phyloP scores from a whole-genome alignment of 2,113 vertebrate species.

The Thalassarche chlororhynchos region DNA sequence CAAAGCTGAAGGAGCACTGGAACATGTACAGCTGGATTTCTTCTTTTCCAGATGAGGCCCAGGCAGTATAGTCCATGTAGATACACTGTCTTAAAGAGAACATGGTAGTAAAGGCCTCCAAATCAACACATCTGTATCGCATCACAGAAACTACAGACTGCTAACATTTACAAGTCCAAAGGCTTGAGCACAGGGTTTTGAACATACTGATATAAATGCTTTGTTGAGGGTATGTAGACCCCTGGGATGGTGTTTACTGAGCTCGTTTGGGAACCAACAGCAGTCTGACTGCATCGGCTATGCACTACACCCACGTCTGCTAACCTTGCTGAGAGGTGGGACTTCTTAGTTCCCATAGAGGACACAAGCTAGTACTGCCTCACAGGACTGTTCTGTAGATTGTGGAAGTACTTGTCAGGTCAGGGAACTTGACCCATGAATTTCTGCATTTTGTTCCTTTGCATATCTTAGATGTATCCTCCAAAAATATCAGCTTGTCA shows the following conservation, averaged over 20 bases:
- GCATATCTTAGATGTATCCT: not conserved
- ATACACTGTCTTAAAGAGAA: not conserved
- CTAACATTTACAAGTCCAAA: not conserved
- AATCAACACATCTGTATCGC: not conserved
- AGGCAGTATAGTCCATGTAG: not conserved
- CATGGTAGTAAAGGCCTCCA: not conserved
- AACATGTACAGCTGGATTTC: not conserved
- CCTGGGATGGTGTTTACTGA: too few species aligned
- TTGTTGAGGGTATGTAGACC: not conserved
- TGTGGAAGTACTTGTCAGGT: not conserved
- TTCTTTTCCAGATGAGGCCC: not conserved
- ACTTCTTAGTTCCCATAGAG: not conserved
- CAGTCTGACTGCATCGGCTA: not conserved
- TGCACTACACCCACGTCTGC: rapidly evolving
- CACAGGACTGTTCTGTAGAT: not conserved
- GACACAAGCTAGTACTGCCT: not conserved
- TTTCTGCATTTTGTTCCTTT: not conserved
- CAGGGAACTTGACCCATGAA: not conserved
- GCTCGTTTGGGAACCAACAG: rapidly evolving
- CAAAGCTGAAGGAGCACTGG: not conserved
- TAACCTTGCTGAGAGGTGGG: not conserved
- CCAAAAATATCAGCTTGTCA: not conserved
- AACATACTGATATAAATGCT: not conserved
- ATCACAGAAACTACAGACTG: not conserved
- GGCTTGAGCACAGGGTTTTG: not conserved